These are phyloP conservation scores for Catostylus mosaicus DNA, from an alignment of 30 jellyfish, hydroid and myxozoan genomes.

Conservation along the genomic window DNA sequence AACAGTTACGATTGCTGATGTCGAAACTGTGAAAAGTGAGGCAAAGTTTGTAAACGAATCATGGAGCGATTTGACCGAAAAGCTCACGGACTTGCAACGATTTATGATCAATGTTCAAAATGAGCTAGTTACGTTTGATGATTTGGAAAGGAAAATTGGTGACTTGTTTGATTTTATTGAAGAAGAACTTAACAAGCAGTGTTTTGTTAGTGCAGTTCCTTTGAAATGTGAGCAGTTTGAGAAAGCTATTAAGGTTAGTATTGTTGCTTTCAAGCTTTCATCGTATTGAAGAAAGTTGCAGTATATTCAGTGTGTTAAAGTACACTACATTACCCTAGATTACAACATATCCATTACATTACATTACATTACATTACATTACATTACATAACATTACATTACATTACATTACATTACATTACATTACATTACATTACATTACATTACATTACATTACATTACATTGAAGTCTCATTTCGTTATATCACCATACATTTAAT, in stretches of 20 bases:
- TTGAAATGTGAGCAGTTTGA: conserved; percentile 61
- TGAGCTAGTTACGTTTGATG: conserved; percentile 48
- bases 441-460: no score
- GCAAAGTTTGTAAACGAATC: conserved; percentile 50
- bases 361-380: no score
- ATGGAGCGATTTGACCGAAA: conserved; percentile 63
- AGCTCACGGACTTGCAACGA: conserved; percentile 52
- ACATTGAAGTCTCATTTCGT: no score
- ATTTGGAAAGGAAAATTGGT: conserved; percentile 58
- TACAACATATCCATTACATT: no score
- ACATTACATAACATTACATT: no score
- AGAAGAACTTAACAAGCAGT: conserved; percentile 35
- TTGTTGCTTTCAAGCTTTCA: not conserved
- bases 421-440: no score
- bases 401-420: no score
- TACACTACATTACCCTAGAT: not conserved
- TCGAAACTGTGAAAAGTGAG: conserved; percentile 65
- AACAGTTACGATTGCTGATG: conserved; percentile 71
- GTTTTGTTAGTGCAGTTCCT: conserved; percentile 75
- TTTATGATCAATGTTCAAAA: conserved; percentile 44
- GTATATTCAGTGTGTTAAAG: no score
- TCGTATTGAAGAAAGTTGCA: not conserved
- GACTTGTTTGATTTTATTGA: conserved; percentile 55
- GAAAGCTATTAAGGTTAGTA: conserved; percentile 62
- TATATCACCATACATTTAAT: no score